These are phyloP conservation scores for Dolomedes plantarius DNA, from an alignment of 2,888 invertebrate species.

Conservation along the genomic window DNA sequence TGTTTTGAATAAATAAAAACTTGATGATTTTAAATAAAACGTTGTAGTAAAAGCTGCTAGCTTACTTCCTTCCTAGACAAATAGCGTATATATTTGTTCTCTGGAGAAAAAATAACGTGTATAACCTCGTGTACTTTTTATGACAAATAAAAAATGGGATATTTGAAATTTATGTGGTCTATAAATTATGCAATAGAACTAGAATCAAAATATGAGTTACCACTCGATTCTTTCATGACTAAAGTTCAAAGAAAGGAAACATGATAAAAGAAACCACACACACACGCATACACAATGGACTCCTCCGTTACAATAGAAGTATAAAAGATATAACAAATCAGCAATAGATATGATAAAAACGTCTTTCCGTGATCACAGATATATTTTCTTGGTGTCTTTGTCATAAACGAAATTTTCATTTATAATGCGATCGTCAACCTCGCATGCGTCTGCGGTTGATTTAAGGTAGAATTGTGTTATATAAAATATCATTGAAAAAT, in stretches of 20 bases:
- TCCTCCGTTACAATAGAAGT: background rate
- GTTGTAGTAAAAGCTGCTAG: too few relatives aligned
- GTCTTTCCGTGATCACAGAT: background rate
- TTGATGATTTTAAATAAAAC: too few relatives aligned
- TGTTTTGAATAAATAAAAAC: too few relatives aligned
- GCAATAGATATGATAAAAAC: slow-evolving; percentile 5
- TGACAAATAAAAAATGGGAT: background rate
- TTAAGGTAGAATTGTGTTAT: background rate
- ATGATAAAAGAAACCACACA: too few relatives aligned
- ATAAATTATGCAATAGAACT: slow-evolving; percentile 15
- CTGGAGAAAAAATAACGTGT: too few relatives aligned
- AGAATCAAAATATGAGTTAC: slow-evolving; percentile 10
- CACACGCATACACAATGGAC: too few relatives aligned
- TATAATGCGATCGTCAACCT: slow-evolving; percentile 9
- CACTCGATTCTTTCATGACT: slow-evolving; percentile 12
- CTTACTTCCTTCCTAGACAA: too few relatives aligned
- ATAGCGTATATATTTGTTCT: too few relatives aligned
- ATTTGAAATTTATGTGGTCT: slow-evolving; percentile 2
- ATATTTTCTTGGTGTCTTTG: slow-evolving; percentile 1
- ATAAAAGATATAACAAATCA: slow-evolving; percentile 4
- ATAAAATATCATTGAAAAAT: background rate
- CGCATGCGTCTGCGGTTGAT: background rate
- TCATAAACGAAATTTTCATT: slow-evolving; percentile 19
- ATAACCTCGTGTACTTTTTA: background rate
- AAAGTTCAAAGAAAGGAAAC: slow-evolving; percentile 13